Evolutionary conservation across 2,113 vertebrate species (phyloP).

Genomic region (Cyanoderma ruficeps): DNA sequence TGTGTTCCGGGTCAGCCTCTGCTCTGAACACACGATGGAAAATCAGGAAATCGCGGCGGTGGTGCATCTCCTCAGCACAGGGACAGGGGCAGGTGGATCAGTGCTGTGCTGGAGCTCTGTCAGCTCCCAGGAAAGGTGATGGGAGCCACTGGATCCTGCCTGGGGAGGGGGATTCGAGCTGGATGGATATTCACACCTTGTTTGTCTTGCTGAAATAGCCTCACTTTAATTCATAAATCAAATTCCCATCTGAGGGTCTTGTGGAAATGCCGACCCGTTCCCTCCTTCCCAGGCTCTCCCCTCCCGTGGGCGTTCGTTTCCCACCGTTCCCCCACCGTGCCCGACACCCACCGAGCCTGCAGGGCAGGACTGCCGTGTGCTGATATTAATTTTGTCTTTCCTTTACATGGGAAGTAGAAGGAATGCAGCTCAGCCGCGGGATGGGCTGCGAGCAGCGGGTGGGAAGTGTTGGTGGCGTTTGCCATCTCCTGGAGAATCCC

Average conservation of each 20-base stretch:
- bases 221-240: neutral
- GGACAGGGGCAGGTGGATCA: neutral
- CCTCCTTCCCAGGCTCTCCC: neutral
- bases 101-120: neutral
- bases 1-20: rapidly evolving
- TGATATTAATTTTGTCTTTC: neutral
- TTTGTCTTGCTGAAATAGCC: neutral
- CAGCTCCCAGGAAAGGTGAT: neutral
- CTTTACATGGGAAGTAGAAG: rapidly evolving
- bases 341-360: neutral
- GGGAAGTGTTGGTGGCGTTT: neutral
- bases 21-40: rapidly evolving
- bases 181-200: neutral
- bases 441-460: neutral
- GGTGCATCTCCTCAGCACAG: rapidly evolving
- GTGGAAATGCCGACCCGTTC: rapidly evolving
- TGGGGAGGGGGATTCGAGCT: neutral
- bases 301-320: neutral
- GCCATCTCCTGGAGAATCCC: constrained; percentile 61
- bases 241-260: rapidly evolving
- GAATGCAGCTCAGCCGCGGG: rapidly evolving
- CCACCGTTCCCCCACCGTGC: neutral
- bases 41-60: rapidly evolving
- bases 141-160: rapidly evolving
- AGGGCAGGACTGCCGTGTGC: neutral